Evolutionary conservation across 2,113 vertebrate species (phyloP), one percentile per base, ranked within the genome.

Genomic region (Solenodon paradoxus): DNA sequence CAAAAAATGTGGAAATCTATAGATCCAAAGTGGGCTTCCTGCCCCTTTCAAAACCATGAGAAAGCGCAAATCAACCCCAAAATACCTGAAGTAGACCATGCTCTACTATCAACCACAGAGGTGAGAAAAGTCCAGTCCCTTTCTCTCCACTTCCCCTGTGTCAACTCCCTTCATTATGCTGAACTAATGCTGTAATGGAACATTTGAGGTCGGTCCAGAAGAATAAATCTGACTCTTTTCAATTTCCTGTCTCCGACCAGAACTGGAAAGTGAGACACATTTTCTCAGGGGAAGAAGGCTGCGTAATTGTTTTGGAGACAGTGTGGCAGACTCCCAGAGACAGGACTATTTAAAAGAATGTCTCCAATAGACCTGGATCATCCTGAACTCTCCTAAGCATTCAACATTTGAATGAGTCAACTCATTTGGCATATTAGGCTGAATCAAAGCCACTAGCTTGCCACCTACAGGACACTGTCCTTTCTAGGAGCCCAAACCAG

Each of bases 241-340:
- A 53, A 74, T 78, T 93, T 95, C 82, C 90, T 81, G 35, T 66
- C 68, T 95, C 38, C 55, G 55, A 77, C 9, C 47, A 72, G 49
- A 92, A 68, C 9, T 4, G 22, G 42, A 83, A 63, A 64, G n/a
- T 59, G 32, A 66, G 66, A 66, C 95, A 88, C 93, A 45, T 61
- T 61, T 68, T 79, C 75, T 68, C 9, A 28, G 24, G 40, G 59
- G 38, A 82, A 64, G 22, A 57, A 86, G 20, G 15, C 42, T 90
- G 16, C 74, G 7, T 74, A 47, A 92, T 57, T 86, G 15, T 66
- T 86, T 77, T 32, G 5, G 74, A 89, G 26, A 49, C 0, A 17
- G 1, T 49, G 7, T 13, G 5, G 75, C 75, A 92, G 57, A 40
- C 61, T 51, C 42, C 2, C 20, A 2, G 64, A 88, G 93, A 84